phyloP scores from a whole-genome alignment of 2,113 vertebrate species.

The Hemibagrus wyckioides region DNA sequence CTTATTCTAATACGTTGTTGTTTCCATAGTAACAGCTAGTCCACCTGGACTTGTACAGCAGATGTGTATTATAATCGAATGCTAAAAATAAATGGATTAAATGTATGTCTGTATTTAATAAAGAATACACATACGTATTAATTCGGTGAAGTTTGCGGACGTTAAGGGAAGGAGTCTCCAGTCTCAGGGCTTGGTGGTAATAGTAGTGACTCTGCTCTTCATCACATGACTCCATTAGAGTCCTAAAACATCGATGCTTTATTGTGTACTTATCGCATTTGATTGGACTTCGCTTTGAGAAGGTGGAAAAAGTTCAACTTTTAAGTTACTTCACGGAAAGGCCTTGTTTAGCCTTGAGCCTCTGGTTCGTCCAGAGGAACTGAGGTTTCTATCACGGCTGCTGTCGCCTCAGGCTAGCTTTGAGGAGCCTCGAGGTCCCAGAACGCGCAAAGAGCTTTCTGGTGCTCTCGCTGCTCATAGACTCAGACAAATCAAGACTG shows the following conservation, averaged over 20 bases:
- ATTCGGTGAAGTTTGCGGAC: background rate
- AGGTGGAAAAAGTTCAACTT: background rate
- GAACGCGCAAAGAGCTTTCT: conserved; percentile 40
- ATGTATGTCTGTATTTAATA: background rate
- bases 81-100: background rate
- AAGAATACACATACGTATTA: background rate
- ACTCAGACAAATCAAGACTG: conserved; percentile 41
- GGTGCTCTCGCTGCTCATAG: conserved; percentile 18
- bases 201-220: background rate
- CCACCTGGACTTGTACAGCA: background rate
- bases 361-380: conserved; percentile 19
- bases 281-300: background rate
- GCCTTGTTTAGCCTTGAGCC: conserved; percentile 14
- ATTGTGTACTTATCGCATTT: background rate
- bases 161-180: background rate
- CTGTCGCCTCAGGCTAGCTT: conserved; percentile 43
- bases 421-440: conserved; percentile 31
- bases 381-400: conserved; percentile 28
- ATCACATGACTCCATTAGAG: background rate
- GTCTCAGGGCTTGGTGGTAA: background rate
- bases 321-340: background rate
- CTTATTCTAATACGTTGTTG: background rate
- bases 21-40: background rate
- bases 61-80: background rate
- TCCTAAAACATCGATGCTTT: background rate